Evolutionary conservation across 2,888 invertebrate genomes (phyloP), one percentile per base, ranked within the genome.

Genomic region (Amphimallon solstitiale): DNA sequence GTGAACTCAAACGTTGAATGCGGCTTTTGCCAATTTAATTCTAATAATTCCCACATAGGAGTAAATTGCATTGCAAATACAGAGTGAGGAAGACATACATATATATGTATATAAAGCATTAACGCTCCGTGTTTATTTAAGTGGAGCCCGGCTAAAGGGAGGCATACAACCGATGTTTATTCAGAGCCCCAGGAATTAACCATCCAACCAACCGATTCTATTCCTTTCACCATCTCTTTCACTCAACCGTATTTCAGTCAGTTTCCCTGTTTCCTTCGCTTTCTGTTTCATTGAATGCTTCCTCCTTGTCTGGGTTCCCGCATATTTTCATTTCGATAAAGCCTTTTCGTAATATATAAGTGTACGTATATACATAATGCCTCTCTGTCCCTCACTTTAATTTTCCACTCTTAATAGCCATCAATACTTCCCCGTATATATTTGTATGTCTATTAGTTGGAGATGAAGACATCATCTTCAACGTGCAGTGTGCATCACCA

Each of bases 111-210:
- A 23, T 12, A 23, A 12, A 48, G 48, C 23, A 23, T 23, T 48
- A 48, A 23, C 48, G 23, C 12, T 19, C n/a, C 21, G n/a, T 48
- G 48, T 48, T 48, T 48, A 48, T 23, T 21, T 23, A 48, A 48
- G 74, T 72, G 66, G 65, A 49, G 21, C 29, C 48, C 23, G 48
- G 48, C 48, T 34, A 48, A 48, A 62, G 65, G 69, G 71, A 71
- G 65, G 68, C 68, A 67, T 66, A 64, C 73, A 72, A 70, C 72
- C 71, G 70, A 73, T 80, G 79, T 80, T 80, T 80, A 80, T 80
- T 79, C 74, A 80, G 79, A 76, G 78, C 78, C 78, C 78, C 76
- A 73, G 77, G 79, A 80, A 80, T 80, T 80, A 80, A 78, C 78
- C 79, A 78, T 77, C 78, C 79, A 77, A 77, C 78, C 75, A 48